Base-by-base conservation (phyloP, 2,888 invertebrate genomes). In the Calameuta filiformis region DNA sequence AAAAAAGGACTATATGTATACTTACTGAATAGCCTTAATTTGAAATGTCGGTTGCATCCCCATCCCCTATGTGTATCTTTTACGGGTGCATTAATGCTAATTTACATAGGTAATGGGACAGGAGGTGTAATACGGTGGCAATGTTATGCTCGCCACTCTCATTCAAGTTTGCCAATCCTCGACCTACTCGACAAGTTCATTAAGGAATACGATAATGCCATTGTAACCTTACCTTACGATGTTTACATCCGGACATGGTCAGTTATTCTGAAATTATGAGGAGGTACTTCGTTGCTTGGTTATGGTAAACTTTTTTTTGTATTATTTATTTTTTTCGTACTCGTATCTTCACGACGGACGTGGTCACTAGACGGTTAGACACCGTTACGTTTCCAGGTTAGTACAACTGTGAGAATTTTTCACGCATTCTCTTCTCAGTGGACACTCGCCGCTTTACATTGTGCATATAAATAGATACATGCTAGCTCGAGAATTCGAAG, bases 151-250 rank as follows among this genome's bases (percentile, higher is more conserved):
- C 23, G 56, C 56, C 23, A 56, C 56, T 56, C 56, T 56, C 56
- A 23, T 56, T 56, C 56, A 56, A 56, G 56, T 56, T 56, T 56
- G 71, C 34, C 69, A 69, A 34, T 34, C 31, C 71, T 31, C 71
- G 31, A 86, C 87, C 84, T 82, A 84, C 86, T 84, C 82, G 86
- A 84, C 83, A 80, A 86, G 89, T 89, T 89, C 89, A 85, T 89
- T 89, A 88, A 69, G 83, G 80, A 76, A 34, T 74, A 69, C 78
- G 80, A 83, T 83, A 82, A 84, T 83, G 77, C 80, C 78, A 88
- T 88, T 88, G 88, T 88, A 68, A 81, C 12, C 71, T 9, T 30
- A 12, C 6, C 74, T n/a, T 30, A 35, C 9, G 74, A 74, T 35
- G 74, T 74, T 74, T 74, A 74, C 74, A 30, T 34, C n/a, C 23